phyloP scores from a whole-genome alignment of 2,797 vertebrate genomes.

The Lepidocolaptes lacrymiger region DNA sequence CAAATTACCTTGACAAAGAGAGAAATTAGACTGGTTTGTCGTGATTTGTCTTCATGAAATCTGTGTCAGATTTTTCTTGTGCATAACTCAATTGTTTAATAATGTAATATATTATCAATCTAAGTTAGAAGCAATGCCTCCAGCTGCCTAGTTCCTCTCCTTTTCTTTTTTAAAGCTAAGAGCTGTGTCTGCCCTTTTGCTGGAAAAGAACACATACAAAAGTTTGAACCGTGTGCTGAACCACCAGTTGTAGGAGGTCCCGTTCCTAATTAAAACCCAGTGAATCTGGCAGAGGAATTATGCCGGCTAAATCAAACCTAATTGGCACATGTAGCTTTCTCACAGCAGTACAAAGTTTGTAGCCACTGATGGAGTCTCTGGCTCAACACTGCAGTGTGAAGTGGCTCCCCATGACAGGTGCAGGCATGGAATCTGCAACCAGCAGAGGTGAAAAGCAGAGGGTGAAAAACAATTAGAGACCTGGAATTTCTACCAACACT shows the following conservation, averaged over 20 bases:
- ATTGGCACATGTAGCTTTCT: background rate
- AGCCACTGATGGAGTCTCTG: background rate
- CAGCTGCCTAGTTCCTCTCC: background rate
- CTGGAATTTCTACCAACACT: background rate
- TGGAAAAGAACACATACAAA: slow-evolving; percentile 5
- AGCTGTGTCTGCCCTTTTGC: background rate
- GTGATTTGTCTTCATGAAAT: background rate
- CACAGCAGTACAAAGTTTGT: background rate
- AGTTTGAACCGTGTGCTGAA: background rate
- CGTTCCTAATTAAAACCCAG: slow-evolving; percentile 3
- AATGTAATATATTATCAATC: background rate
- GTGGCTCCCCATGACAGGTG: background rate
- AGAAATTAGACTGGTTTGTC: background rate
- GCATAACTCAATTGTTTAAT: background rate
- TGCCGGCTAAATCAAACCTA: background rate
- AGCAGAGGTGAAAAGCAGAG: background rate
- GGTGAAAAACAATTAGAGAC: background rate
- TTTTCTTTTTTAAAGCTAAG: background rate
- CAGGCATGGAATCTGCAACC: background rate
- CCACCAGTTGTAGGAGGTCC: background rate
- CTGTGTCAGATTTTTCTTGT: background rate
- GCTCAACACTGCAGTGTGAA: background rate
- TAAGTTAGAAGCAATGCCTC: background rate
- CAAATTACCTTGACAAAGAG: background rate
- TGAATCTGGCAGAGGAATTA: background rate